These are phyloP conservation scores for Drepana arcuata DNA, from an alignment of 1,140 invertebrate species.

Conservation along the genomic window DNA sequence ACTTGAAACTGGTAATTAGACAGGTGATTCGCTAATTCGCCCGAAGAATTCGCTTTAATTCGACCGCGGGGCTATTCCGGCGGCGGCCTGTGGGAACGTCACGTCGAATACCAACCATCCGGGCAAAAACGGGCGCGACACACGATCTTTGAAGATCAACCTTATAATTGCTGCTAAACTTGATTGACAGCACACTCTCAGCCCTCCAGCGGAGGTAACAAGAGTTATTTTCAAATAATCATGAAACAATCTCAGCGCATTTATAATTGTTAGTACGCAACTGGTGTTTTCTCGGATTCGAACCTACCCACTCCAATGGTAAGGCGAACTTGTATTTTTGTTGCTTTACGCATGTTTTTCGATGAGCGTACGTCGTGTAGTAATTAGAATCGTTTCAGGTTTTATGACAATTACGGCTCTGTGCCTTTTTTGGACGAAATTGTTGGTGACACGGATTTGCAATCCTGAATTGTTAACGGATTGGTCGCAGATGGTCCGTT, in stretches of 20 bases:
- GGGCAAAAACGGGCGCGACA: conserved; percentile 41
- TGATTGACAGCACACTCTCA: conserved; percentile 23
- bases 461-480: too few species aligned
- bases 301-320: too few species aligned
- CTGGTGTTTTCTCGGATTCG: too few species aligned
- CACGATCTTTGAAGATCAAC: conserved; percentile 22
- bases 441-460: too few species aligned
- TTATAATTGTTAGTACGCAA: conserved; percentile 1
- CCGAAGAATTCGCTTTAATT: conserved; percentile 53
- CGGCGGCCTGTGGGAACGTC: conserved; percentile 52
- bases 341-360: too few species aligned
- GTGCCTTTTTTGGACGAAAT: too few species aligned
- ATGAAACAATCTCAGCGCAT: background rate
- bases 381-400: too few species aligned
- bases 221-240: conserved; percentile 4
- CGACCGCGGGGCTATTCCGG: conserved; percentile 26
- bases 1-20: conserved; percentile 42
- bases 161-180: conserved; percentile 18
- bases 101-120: conserved; percentile 56
- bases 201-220: conserved; percentile 8
- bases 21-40: conserved; percentile 64
- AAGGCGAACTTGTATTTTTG: too few species aligned
- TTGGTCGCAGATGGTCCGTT: too few species aligned
- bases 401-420: too few species aligned
- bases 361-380: too few species aligned